phyloP scores from a whole-genome alignment of 2,797 vertebrate genomes.

The Peromyscus melanophrys region DNA sequence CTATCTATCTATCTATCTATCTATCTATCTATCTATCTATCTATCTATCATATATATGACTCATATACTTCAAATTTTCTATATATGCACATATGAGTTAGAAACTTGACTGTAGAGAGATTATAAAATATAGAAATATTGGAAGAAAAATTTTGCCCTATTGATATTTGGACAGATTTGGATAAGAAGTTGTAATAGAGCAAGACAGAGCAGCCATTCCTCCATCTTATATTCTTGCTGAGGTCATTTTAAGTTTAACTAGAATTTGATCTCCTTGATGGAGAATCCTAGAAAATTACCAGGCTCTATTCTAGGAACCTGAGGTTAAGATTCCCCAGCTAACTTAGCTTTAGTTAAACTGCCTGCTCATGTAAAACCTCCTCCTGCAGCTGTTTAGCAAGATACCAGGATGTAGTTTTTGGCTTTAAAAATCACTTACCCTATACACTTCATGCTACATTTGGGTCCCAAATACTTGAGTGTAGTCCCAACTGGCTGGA shows the following conservation, averaged over 20 bases:
- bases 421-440: background rate
- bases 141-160: constrained; percentile 32
- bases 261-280: background rate
- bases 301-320: background rate
- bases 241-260: background rate
- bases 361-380: background rate
- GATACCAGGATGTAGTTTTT: background rate
- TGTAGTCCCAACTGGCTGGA: no score
- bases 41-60: no score
- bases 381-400: background rate
- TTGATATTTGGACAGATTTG: constrained; percentile 34
- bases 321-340: background rate
- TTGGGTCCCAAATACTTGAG: background rate
- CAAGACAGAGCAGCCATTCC: background rate
- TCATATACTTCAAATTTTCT: background rate
- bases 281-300: background rate
- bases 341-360: background rate
- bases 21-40: background rate
- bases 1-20: no score
- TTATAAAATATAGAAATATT: constrained; percentile 7
- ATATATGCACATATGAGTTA: background rate
- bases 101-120: background rate
- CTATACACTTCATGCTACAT: background rate
- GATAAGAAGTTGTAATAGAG: background rate
- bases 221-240: background rate